phyloP scores from a whole-genome alignment of 2,113 vertebrate genomes.

The Lycocorax pyrrhopterus region DNA sequence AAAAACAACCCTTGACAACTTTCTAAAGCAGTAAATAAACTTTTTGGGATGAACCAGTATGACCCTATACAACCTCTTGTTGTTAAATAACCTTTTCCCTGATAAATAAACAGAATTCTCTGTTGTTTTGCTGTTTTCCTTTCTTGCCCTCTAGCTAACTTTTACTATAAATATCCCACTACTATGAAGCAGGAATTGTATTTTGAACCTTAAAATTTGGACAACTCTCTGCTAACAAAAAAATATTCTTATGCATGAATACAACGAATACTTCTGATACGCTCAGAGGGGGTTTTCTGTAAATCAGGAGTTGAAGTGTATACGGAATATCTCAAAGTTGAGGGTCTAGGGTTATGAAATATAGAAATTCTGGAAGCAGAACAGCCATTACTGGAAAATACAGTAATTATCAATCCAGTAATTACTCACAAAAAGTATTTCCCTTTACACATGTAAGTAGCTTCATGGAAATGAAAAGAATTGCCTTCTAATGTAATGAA shows the following conservation, averaged over 20 bases:
- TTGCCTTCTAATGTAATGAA: not conserved
- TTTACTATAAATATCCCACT: not conserved
- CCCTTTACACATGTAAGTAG: not conserved
- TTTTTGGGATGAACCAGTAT: not conserved
- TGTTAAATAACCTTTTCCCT: not conserved
- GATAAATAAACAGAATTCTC: not conserved
- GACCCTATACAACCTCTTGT: not conserved
- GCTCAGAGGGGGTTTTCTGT: fast-evolving
- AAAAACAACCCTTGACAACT: not conserved
- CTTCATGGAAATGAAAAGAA: not conserved
- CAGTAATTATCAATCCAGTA: not conserved
- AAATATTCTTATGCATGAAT: not conserved
- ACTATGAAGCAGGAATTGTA: not conserved
- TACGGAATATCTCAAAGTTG: not conserved
- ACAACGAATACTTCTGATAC: not conserved
- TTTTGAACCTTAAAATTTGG: not conserved
- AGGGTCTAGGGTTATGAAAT: not conserved
- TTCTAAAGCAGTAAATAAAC: not conserved
- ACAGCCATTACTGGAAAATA: not conserved
- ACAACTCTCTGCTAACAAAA: not conserved
- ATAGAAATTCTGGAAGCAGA: not conserved
- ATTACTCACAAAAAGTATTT: not conserved
- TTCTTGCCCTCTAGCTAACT: not conserved
- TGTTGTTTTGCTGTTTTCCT: not conserved
- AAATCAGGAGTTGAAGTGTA: not conserved